These are phyloP conservation scores for Silvanus unidentatus DNA, from an alignment of 2,888 invertebrate species.

Conservation along the genomic window DNA sequence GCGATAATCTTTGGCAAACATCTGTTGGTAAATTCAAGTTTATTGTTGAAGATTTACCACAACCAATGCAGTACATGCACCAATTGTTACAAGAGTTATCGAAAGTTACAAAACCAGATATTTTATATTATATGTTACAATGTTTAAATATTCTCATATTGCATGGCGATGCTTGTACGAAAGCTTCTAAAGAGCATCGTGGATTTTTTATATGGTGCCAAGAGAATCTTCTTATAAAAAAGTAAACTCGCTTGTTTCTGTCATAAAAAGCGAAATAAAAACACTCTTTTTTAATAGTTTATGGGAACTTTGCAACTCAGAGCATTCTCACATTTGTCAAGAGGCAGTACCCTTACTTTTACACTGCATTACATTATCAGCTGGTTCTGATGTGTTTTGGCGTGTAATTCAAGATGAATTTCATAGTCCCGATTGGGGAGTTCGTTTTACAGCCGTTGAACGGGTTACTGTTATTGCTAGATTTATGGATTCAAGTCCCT, in stretches of 20 bases:
- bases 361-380: constrained; percentile 90
- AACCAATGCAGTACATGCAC: constrained; percentile 89
- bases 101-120: constrained; percentile 80
- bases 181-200: constrained; percentile 80
- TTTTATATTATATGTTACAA: constrained; percentile 86
- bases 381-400: constrained; percentile 95
- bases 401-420: constrained; percentile 92
- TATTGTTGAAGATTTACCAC: constrained; percentile 80
- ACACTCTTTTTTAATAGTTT: constrained; percentile 52
- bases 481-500: constrained; percentile 86
- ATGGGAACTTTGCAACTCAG: constrained; percentile 88
- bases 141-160: constrained; percentile 86
- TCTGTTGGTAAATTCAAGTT: constrained; percentile 91
- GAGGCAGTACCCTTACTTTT: constrained; percentile 87
- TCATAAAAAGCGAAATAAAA: no score
- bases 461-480: constrained; percentile 86
- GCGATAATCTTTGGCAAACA: constrained; percentile 88
- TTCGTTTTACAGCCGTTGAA: constrained; percentile 92
- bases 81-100: constrained; percentile 80
- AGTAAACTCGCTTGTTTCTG: constrained; percentile 50
- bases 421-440: constrained; percentile 81
- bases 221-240: constrained; percentile 88
- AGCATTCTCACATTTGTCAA: constrained; percentile 90
- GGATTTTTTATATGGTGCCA: constrained; percentile 95
- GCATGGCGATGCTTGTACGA: constrained; percentile 87